Evolutionary conservation across 2,113 vertebrate species (phyloP), one percentile per base, ranked within the genome.

Genomic region (Corythoichthys haematopterus): DNA sequence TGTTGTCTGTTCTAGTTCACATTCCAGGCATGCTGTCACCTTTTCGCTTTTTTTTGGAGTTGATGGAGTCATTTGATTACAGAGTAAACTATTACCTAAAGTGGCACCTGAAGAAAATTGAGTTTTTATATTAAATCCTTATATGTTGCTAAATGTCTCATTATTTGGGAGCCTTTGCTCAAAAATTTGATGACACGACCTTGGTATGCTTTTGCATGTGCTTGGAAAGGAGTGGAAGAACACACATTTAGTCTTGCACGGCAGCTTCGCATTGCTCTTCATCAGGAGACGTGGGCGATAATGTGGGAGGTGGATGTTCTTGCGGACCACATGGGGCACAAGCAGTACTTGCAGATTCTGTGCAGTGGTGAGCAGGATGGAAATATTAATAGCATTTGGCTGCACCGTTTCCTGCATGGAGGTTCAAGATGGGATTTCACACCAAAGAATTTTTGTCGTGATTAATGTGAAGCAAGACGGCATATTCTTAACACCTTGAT

Each of bases 261-360:
- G 73, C 67, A 80, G 75, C 81, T 77, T 81, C 66, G 74, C 68
- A 3, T 80, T 75, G 84, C 77, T 81, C 66, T 81, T 75, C 67
- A 75, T 82, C 79, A 74, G 79, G 68, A 75, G 63, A 77, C 28
- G 80, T 86, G 82, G 85, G 85, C 72, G 75, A 65, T 63, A 37
- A 72, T 80, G 85, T 88, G 85, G 88, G 85, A 84, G 82, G 76
- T 86, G 78, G 74, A 85, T 90, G 87, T 87, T 90, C 85, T 82
- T 77, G 72, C 68, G 47, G 80, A 80, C 85, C 84, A 78, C 80
- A 82, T 82, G 81, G 85, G 80, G 79, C 77, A 84, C 79, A 80
- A 46, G 67, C 83, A 85, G 87, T 72, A 80, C 81, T 81, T 78
- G 77, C 80, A 80, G 77, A 84, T 85, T 82, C 43, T 66, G 63